These are phyloP conservation scores for Caerostris extrusa DNA, from an alignment of 1,140 invertebrate species.

Conservation along the genomic window DNA sequence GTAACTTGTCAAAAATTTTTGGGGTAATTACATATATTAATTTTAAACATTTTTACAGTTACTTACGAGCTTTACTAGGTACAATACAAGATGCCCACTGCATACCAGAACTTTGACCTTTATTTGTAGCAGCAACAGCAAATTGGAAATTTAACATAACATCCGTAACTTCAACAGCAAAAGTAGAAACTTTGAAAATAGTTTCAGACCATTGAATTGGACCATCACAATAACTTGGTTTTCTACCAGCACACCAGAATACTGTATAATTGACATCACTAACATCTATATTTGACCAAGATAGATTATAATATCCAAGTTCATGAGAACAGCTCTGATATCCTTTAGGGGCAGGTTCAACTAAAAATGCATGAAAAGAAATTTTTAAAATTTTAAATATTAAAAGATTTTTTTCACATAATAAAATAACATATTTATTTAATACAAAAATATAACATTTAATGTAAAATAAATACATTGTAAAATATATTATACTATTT, in stretches of 20 bases:
- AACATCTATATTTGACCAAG: constrained; percentile 16
- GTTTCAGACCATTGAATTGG: constrained; percentile 63
- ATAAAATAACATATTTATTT: too few relatives aligned
- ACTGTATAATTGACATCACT: constrained; percentile 49
- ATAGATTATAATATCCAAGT: constrained; percentile 69
- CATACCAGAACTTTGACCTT: constrained; percentile 72
- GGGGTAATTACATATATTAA: not conserved
- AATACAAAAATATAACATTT: too few relatives aligned
- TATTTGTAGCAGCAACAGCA: constrained; percentile 61
- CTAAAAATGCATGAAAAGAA: constrained; percentile 15
- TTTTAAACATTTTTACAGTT: not conserved
- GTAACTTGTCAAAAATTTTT: not conserved
- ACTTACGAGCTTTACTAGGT: constrained; percentile 66
- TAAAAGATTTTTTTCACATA: too few relatives aligned
- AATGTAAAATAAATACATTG: too few relatives aligned
- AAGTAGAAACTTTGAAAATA: not conserved
- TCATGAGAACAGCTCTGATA: constrained; percentile 71
- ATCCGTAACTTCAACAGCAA: constrained; percentile 38
- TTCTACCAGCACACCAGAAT: constrained; percentile 72
- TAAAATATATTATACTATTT: too few relatives aligned
- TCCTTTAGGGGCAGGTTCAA: constrained; percentile 37
- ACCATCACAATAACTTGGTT: constrained; percentile 66
- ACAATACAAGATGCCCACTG: constrained; percentile 77
- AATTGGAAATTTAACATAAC: constrained; percentile 64
- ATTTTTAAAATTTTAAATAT: too few relatives aligned